Base-by-base conservation (phyloP, 2,797 vertebrate genomes). In the Sebastes wilsoni region DNA sequence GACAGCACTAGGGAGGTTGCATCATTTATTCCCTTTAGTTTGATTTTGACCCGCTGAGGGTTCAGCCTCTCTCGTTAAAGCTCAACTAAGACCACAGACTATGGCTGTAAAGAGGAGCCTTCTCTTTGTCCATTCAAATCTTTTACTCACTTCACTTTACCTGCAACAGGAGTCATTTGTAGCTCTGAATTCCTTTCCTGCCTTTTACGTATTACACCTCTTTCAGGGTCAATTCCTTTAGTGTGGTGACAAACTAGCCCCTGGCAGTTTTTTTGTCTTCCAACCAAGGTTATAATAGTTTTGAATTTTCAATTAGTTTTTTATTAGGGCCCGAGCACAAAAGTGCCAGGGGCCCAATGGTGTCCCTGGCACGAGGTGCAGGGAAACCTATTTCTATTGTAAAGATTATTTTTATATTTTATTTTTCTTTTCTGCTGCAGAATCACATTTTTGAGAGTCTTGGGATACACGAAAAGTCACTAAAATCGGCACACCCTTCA, bases 11-110 rank as follows among this genome's bases (percentile, higher is more conserved):
- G 5, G 2, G 34, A 81, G 72, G 54, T 67, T 82, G 75, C 76
- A 82, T 83, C 12, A 81, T 87, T 74, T 81, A 59, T 76, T 32
- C 49, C 73, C 66, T 75, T 75, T 65, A 30, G 60, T 72, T 79
- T 58, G 36, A 71, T 71, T 78, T 55, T 81, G 69, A 65, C 69
- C 66, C 16, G 1, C 61, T 61, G 67, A 68, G 69, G 42, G 38
- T 69, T 81, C 28, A 77, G 76, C 34, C 56, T 59, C 71, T 69
- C 73, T 88, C 22, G 18, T 79, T 76, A 79, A 49, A 79, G 18
- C n/a, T 83, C 66, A 60, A 73, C 27, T n/a, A 34, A 64, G 32
- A 86, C 82, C 81, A 88, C 46, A 79, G 49, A 49, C 14, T 70
- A 22, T 9, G 32, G 55, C 56, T 70, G 14, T 64, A 75, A 60